Evolutionary conservation across 2,888 invertebrate genomes (phyloP), one percentile per base, ranked within the genome.

Genomic region (Ischnura elegans): DNA sequence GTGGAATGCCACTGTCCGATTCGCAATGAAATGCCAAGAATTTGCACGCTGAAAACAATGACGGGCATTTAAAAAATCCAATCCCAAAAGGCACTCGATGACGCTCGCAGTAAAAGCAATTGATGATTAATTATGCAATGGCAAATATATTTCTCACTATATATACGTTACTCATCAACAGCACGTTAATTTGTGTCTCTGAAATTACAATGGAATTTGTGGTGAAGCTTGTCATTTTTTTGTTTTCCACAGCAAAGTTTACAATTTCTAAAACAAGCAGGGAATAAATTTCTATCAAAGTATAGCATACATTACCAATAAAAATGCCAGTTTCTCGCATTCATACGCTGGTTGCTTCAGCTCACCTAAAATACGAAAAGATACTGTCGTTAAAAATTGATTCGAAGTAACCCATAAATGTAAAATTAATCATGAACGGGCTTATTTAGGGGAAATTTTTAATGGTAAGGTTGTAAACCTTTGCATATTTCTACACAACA

Each of bases 1-100:
- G 8, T 1, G n/a, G 76, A n/a, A 76, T 76, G 29, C 25, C 76
- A 10, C 13, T 29, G 4, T 8, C 76, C 76, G 76, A 76, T 76
- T 76, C 36, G 76, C 10, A 36, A 36, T 36, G 76, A 76, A 76
- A 76, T 76, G 76, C 76, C 76, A 76, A 76, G 76, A 76, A 76
- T 76, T 76, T 10, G 36, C 76, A 10, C 8, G 76, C 13, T 3
- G 36, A 36, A 76, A 36, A 76, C 76, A 76, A 36, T 76, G 76
- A 36, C 36, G 36, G 25, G 76, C 29, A 76, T 76, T 76, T 76
- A 76, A 36, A 76, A 76, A 76, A 29, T 36, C 0, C 36, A 36
- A 76, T 13, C 13, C 76, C 76, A 13, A 76, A 29, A 76, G 29
- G 76, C 76, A 36, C 76, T 76, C 76, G 29, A 10, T 36, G 2